Percentiles rank a stretch among this genome's conserved stretches.
These are phyloP conservation scores for Alentia gelatinosa DNA, from an alignment of 2,888 invertebrate genomes.

Conservation along the genomic window DNA sequence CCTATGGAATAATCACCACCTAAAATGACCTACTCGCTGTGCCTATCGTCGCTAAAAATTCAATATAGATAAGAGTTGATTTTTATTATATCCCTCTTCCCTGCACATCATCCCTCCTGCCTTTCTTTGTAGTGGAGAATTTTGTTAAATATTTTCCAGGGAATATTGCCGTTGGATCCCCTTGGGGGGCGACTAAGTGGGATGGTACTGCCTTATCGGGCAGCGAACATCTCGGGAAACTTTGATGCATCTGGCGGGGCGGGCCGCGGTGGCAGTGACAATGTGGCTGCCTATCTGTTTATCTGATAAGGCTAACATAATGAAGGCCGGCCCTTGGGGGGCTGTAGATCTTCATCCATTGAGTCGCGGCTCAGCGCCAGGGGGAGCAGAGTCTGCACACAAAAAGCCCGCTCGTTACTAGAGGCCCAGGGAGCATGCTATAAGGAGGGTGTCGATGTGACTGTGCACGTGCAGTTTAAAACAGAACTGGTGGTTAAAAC, in stretches of 20 bases:
- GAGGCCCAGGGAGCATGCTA: background rate
- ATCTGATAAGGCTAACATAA: conserved; percentile 37
- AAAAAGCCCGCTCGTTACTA: background rate
- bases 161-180: background rate
- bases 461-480: too few species aligned
- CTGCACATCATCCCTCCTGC: too few species aligned
- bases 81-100: too few species aligned
- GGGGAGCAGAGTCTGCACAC: background rate
- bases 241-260: background rate
- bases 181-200: background rate
- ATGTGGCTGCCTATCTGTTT: conserved; percentile 35
- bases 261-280: background rate
- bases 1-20: background rate
- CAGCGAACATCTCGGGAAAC: background rate
- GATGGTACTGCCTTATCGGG: background rate
- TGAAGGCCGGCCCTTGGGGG: conserved; percentile 17
- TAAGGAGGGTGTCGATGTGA: too few species aligned
- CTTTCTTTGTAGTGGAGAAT: background rate
- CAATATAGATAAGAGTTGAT: too few species aligned
- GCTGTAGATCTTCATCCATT: conserved; percentile 26
- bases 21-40: background rate
- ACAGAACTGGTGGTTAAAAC: too few species aligned
- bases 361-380: background rate
- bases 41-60: too few species aligned
- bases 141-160: background rate